Evolutionary conservation across 2,797 vertebrate genomes (phyloP), one percentile per base, ranked within the genome.

Genomic region (Amphiprion clarkii): DNA sequence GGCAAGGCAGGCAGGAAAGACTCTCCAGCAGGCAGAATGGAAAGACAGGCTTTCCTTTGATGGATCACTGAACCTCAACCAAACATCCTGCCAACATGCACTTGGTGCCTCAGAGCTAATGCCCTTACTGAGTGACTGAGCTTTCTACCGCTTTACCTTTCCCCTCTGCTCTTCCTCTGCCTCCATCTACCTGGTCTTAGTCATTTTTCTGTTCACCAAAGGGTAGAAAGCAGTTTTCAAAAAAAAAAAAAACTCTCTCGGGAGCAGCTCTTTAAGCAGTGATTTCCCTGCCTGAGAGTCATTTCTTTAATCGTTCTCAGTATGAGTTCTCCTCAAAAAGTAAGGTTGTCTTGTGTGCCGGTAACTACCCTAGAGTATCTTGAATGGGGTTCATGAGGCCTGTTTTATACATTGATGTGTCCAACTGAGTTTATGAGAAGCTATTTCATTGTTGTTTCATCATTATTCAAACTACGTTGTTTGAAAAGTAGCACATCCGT

Each of bases 11-110:
- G 55, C 52, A 69, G 67, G 67, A 62, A 76, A 67, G 67, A 84
- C 80, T 88, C 53, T 83, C 71, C 79, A 77, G 69, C 79, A 68
- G 78, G 84, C 68, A 63, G 44, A 48, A 44, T 58, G 74, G 71
- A 79, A 63, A 78, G 74, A 78, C 80, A 74, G 83, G 79, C 83
- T 88, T 83, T 81, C 74, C 83, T 85, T 88, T 83, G 87, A 91
- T 78, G 85, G 83, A 92, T 82, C 81, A 88, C 71, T 91, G 89
- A 79, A 75, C 76, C 71, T 85, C 83, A 70, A 81, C 72, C 73
- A 51, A 88, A 78, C 66, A 76, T 73, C 55, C 60, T 82, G 72
- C 76, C 67, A 83, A 89, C 71, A 60, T 42, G 76, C 78, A 74
- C 80, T 89, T 87, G 84, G 66, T 87, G 91, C 74, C 83, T 84